These are phyloP conservation scores for Phenacoccus solenopsis DNA, from an alignment of 1,140 invertebrate genomes.

Conservation along the genomic window DNA sequence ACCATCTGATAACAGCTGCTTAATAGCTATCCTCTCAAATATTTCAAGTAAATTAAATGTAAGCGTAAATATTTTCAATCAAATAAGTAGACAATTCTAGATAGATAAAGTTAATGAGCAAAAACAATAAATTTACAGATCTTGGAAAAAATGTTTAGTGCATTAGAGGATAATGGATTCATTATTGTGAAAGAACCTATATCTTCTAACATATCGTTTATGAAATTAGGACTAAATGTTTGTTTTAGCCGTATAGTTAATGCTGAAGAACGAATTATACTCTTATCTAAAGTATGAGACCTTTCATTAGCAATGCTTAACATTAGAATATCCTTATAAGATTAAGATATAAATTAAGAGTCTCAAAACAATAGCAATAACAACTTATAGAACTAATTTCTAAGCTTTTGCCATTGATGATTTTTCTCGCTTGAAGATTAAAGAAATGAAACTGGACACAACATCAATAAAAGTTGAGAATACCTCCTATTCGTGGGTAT, in stretches of 20 bases:
- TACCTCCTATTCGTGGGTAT: conserved; percentile 39
- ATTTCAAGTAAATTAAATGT: not conserved
- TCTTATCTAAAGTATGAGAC: not conserved
- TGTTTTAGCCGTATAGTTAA: not conserved
- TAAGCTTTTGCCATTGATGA: not conserved
- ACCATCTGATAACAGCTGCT: not conserved
- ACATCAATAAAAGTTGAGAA: conserved; percentile 29
- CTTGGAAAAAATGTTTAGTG: not conserved
- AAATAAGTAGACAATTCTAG: not conserved
- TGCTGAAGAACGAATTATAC: not conserved
- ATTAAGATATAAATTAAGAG: not conserved
- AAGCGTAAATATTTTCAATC: not conserved
- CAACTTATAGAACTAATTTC: too few relatives aligned
- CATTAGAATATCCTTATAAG: not conserved
- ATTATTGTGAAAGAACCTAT: not conserved
- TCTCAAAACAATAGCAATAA: too few relatives aligned
- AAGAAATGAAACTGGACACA: not conserved
- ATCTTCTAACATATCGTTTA: not conserved
- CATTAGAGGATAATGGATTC: not conserved
- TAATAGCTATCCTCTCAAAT: not conserved
- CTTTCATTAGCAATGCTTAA: not conserved
- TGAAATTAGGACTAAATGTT: not conserved
- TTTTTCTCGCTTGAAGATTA: not conserved
- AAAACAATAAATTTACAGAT: not conserved
- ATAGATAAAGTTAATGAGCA: too few relatives aligned